Evolutionary conservation across 1,140 invertebrate genomes (phyloP).

Genomic region (Lepidostoma basale): DNA sequence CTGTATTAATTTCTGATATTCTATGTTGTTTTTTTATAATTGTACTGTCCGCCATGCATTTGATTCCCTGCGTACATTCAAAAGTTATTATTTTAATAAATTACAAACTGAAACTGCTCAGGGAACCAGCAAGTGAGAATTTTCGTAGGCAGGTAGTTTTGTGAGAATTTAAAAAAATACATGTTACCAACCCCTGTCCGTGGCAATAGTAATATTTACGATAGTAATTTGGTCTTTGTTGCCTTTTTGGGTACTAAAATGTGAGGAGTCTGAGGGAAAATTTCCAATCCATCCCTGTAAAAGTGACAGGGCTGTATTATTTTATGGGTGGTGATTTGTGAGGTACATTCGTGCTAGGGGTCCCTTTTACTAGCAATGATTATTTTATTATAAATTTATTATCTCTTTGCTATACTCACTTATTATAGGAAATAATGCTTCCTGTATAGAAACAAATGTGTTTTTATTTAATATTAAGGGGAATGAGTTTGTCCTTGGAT

Average conservation of each 20-base stretch:
- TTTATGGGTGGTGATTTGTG: conserved; percentile 30
- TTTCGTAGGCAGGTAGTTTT: not conserved
- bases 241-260: not conserved
- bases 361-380: not conserved
- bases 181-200: not conserved
- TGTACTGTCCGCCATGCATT: too few species aligned
- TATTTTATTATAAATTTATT: conserved; percentile 13
- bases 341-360: not conserved
- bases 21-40: too few species aligned
- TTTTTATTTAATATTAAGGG: too few species aligned
- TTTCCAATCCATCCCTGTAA: conserved; percentile 1
- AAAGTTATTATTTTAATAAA: not conserved
- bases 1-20: too few species aligned
- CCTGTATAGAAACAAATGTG: too few species aligned
- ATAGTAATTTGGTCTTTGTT: conserved; percentile 25
- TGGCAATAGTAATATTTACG: conserved; percentile 22
- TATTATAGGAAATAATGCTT: too few species aligned
- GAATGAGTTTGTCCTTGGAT: too few species aligned
- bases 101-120: not conserved
- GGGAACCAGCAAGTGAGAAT: not conserved
- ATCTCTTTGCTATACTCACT: too few species aligned
- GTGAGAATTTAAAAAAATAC: not conserved
- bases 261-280: not conserved
- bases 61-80: not conserved
- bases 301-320: conserved; percentile 12